These are phyloP conservation scores for Lanistes nyassanus DNA, from an alignment of 1,140 invertebrate genomes.

Conservation along the genomic window DNA sequence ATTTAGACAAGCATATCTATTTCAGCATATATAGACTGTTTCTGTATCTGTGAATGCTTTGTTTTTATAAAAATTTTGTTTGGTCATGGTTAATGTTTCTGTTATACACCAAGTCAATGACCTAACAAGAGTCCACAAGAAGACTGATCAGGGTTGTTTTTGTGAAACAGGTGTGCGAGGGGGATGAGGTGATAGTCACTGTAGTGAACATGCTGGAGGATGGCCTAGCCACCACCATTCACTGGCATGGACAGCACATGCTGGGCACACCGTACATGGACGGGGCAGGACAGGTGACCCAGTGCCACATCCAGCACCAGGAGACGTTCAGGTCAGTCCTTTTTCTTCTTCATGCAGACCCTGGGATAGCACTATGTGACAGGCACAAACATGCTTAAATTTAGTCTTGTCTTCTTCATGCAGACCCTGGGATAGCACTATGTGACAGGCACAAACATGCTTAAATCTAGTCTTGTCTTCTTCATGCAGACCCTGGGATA, in stretches of 20 bases:
- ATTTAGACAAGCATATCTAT: neutral
- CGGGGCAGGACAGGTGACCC: conserved; percentile 75
- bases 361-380: no score
- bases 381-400: no score
- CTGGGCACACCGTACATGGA: conserved; percentile 85
- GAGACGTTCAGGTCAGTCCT: conserved; percentile 14
- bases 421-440: no score
- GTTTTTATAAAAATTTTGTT: neutral
- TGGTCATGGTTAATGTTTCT: neutral
- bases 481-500: no score
- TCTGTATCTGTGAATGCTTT: neutral
- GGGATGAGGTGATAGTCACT: conserved; percentile 80
- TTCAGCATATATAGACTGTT: neutral
- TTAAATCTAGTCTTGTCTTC: no score
- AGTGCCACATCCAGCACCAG: conserved; percentile 33
- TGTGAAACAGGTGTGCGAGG: conserved; percentile 31
- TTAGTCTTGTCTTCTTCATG: no score
- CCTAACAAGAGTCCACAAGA: neutral
- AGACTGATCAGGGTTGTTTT: neutral
- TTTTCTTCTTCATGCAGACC: no score
- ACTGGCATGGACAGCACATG: conserved; percentile 88
- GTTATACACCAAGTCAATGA: neutral
- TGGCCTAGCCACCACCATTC: conserved; percentile 79
- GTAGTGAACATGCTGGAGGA: conserved; percentile 84
- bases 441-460: no score